Conservation (phyloP, 2,888 invertebrate genomes). For the Dasysyrphus tricinctus region DNA sequence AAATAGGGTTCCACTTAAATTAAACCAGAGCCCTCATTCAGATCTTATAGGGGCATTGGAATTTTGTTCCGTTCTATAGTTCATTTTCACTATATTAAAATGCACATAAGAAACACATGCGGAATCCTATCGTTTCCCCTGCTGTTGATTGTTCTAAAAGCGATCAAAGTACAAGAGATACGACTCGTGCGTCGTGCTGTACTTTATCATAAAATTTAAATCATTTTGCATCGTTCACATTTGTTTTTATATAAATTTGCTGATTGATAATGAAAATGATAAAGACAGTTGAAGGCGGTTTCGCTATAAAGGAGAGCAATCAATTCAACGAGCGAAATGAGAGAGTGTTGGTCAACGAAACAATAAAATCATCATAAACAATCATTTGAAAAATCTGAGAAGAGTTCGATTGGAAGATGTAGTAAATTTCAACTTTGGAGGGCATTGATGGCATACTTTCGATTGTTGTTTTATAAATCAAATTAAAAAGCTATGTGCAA, state of each 20-base stretch:
- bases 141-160: not conserved
- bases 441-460: not conserved
- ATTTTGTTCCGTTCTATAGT: not conserved
- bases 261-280: conserved; percentile 57
- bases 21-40: not conserved
- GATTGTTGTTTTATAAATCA: not conserved
- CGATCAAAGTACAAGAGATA: not conserved
- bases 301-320: conserved; percentile 23
- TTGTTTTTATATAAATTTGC: conserved; percentile 10
- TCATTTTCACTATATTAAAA: not conserved
- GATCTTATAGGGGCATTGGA: conserved; percentile 3
- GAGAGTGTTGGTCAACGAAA: conserved; percentile 2
- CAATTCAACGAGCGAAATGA: not conserved
- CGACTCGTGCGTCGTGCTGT: not conserved
- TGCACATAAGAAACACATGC: not conserved
- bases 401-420: not conserved
- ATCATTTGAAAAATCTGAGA: not conserved
- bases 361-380: not conserved
- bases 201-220: conserved; percentile 21
- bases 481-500: not conserved
- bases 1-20: not conserved
- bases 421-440: not conserved
- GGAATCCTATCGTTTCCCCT: not conserved
- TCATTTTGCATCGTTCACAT: conserved; percentile 38
- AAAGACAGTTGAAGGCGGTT: not conserved